Percentiles rank a stretch among this genome's conserved stretches.
Conservation (phyloP, 2,888 invertebrate genomes). For the Melanostoma scalare region DNA sequence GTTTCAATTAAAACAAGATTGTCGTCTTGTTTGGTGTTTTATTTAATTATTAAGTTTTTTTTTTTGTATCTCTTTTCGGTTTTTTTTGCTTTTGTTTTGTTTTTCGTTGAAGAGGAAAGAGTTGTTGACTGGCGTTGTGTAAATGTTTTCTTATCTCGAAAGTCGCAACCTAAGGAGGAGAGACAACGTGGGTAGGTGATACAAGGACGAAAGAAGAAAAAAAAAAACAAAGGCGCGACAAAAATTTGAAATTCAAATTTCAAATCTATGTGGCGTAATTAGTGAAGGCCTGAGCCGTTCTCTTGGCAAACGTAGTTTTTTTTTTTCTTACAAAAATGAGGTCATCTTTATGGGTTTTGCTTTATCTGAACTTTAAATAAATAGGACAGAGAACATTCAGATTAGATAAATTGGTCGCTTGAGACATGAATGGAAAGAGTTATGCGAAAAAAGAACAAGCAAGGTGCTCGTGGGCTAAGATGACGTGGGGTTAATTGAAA, state of each 20-base stretch:
- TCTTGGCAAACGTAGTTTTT: not conserved
- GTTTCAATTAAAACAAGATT: constrained; percentile 73
- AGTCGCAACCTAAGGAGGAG: not conserved
- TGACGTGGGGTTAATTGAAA: not conserved
- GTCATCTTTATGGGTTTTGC: constrained; percentile 42
- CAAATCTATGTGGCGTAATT: constrained; percentile 61
- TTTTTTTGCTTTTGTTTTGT: constrained; percentile 39
- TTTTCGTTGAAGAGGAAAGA: constrained; percentile 4
- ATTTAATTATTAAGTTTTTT: constrained; percentile 60
- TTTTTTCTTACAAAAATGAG: constrained; percentile 1
- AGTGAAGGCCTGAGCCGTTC: constrained; percentile 11
- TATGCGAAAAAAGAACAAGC: constrained; percentile 2
- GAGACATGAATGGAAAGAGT: constrained; percentile 1
- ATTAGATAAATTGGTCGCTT: constrained; percentile 42
- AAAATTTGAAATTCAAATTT: constrained; percentile 63
- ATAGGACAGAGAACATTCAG: constrained; percentile 6
- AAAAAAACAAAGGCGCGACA: constrained; percentile 11
- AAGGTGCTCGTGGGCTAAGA: not conserved
- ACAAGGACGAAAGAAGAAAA: not conserved
- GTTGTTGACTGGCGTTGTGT: constrained; percentile 28
- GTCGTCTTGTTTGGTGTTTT: constrained; percentile 71
- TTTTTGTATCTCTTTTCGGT: constrained; percentile 6
- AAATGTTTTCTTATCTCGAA: constrained; percentile 32
- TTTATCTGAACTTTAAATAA: constrained; percentile 41
- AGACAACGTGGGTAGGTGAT: not conserved